Conservation (phyloP, 2,113 vertebrate species). For the Chionodraco myersi region DNA sequence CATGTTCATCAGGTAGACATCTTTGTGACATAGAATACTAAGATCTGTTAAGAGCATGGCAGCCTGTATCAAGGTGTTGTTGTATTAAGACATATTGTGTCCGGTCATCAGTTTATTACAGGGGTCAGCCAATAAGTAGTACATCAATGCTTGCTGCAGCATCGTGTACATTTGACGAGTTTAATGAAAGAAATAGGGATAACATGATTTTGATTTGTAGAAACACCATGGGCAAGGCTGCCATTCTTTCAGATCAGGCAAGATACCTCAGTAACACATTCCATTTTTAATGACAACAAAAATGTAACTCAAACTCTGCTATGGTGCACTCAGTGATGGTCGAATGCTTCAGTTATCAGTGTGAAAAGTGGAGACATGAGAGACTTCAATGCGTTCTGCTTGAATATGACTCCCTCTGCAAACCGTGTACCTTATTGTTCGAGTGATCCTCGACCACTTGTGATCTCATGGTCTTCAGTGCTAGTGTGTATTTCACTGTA, state of each 20-base stretch:
- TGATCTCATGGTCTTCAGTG: conserved; percentile 90
- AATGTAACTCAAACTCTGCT: conserved; percentile 42
- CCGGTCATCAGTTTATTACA: neutral
- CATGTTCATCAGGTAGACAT: conserved; percentile 22
- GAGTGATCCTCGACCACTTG: conserved; percentile 82
- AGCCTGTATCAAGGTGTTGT: conserved; percentile 63
- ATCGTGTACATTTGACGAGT: conserved; percentile 27
- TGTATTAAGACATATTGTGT: neutral
- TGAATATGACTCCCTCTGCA: conserved; percentile 63
- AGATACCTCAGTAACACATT: conserved; percentile 64
- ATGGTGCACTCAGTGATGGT: conserved; percentile 47
- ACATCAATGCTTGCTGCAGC: conserved; percentile 9
- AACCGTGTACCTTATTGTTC: conserved; percentile 69
- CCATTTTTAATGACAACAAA: conserved; percentile 62
- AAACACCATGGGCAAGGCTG: conserved; percentile 70
- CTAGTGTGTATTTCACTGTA: conserved; percentile 87
- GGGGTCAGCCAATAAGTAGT: conserved; percentile 22
- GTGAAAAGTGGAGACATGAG: conserved; percentile 57
- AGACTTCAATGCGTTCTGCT: conserved; percentile 65
- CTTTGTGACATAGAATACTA: conserved; percentile 40
- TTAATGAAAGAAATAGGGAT: conserved; percentile 22
- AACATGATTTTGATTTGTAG: conserved; percentile 22
- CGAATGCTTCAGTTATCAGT: conserved; percentile 59
- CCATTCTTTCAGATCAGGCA: conserved; percentile 70
- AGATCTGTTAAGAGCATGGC: conserved; percentile 45